phyloP scores from a whole-genome alignment of 1,140 invertebrate genomes.

The Hydropsyche tenuis region DNA sequence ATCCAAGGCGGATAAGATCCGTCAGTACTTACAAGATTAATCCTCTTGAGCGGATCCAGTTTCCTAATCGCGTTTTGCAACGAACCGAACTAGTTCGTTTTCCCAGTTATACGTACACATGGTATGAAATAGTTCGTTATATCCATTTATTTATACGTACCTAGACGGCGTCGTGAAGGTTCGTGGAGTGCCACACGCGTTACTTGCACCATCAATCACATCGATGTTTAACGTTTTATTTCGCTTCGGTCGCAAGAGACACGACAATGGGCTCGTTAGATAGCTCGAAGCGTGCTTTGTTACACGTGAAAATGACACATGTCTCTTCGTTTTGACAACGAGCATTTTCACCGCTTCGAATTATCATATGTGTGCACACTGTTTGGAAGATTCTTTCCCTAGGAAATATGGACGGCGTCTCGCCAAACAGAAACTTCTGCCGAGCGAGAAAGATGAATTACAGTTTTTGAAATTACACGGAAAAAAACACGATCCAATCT shows the following conservation, averaged over 20 bases:
- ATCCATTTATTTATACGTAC: no score
- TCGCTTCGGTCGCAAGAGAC: background rate
- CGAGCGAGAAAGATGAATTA: no score
- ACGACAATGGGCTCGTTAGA: conserved; percentile 14
- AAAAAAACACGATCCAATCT: no score
- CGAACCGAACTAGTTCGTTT: background rate
- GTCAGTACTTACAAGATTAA: conserved; percentile 2
- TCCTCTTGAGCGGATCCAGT: conserved; percentile 14
- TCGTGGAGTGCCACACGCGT: no score
- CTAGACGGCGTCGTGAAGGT: no score
- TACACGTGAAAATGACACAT: conserved; percentile 1
- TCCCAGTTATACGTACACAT: background rate
- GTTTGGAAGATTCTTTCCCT: no score
- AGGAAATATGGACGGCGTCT: no score
- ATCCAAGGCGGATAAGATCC: conserved; percentile 5
- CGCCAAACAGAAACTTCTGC: no score
- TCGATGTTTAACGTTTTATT: background rate
- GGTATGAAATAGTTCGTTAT: background rate
- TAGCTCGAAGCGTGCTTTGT: background rate
- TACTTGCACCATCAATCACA: conserved; percentile 8
- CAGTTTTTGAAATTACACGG: no score
- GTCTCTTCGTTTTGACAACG: background rate
- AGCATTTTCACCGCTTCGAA: background rate
- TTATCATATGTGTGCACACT: no score
- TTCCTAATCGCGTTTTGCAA: background rate